Evolutionary conservation across 1,140 invertebrate genomes (phyloP).

Genomic region (Temnothorax curvispinosus): DNA sequence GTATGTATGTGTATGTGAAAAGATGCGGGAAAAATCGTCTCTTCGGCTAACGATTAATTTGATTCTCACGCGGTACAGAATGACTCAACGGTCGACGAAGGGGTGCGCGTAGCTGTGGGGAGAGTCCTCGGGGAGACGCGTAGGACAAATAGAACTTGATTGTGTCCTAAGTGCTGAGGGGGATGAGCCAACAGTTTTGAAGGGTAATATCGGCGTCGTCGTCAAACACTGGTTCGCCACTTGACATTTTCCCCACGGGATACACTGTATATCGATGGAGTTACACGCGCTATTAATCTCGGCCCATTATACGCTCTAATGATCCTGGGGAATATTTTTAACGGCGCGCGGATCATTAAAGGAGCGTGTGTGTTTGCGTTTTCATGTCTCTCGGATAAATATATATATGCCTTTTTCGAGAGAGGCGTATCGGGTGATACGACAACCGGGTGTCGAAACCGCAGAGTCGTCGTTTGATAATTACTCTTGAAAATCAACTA

Average conservation of each 20-base stretch:
- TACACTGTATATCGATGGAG: constrained; percentile 17
- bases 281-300: constrained; percentile 76
- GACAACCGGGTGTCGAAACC: background rate
- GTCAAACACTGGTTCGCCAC: constrained; percentile 74
- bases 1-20: background rate
- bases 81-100: constrained; percentile 51
- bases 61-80: constrained; percentile 57
- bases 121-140: constrained; percentile 39
- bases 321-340: constrained; percentile 69
- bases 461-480: background rate
- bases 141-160: constrained; percentile 74
- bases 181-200: constrained; percentile 74
- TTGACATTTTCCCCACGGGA: constrained; percentile 73
- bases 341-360: background rate
- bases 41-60: constrained; percentile 62
- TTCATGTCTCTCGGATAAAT: background rate
- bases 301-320: constrained; percentile 73
- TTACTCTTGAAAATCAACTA: constrained; percentile 5
- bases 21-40: background rate
- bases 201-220: constrained; percentile 74
- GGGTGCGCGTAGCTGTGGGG: background rate
- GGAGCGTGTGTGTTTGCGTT: background rate
- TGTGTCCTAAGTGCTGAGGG: constrained; percentile 67
- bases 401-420: background rate
- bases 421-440: background rate